Percentiles rank a stretch among this genome's conserved stretches.
phyloP scores from a whole-genome alignment of 2,888 invertebrate species.

The Drosophila niveifrons region DNA sequence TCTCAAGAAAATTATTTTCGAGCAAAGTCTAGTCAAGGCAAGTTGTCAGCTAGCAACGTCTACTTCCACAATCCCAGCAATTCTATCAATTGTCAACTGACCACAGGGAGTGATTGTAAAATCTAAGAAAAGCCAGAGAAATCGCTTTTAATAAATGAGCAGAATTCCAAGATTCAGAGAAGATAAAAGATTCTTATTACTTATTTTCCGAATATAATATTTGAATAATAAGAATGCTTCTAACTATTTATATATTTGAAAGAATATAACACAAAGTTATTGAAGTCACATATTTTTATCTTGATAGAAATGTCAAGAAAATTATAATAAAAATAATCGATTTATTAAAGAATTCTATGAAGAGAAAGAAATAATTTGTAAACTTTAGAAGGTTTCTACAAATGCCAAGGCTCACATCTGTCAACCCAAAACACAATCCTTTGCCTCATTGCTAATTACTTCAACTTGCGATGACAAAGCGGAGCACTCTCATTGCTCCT shows the following conservation, averaged over 20 bases:
- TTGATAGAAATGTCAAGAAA: not conserved
- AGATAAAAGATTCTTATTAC: too few species aligned
- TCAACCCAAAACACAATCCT: not conserved
- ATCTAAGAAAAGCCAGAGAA: not conserved
- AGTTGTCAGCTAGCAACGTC: not conserved
- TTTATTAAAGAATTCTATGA: not conserved
- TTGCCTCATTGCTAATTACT: slow-evolving; percentile 1
- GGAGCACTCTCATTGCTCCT: slow-evolving; percentile 1
- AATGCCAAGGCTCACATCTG: not conserved
- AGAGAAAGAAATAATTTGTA: not conserved
- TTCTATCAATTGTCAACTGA: slow-evolving; percentile 15
- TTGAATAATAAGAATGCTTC: too few species aligned
- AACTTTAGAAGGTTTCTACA: not conserved
- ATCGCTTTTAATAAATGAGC: not conserved
- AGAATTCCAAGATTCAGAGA: too few species aligned
- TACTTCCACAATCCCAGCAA: not conserved
- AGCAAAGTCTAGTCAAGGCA: slow-evolving; percentile 39
- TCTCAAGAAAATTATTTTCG: slow-evolving; percentile 76
- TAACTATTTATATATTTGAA: too few species aligned
- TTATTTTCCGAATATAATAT: too few species aligned
- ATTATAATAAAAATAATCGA: not conserved
- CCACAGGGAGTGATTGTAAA: slow-evolving; percentile 2
- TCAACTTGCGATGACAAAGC: slow-evolving; percentile 1
- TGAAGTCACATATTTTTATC: too few species aligned
- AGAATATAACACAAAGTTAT: too few species aligned